Percentiles rank a stretch among this genome's conserved stretches.
Evolutionary conservation across 2,888 invertebrate species (phyloP).

Genomic region (Drosophila neonasuta): DNA sequence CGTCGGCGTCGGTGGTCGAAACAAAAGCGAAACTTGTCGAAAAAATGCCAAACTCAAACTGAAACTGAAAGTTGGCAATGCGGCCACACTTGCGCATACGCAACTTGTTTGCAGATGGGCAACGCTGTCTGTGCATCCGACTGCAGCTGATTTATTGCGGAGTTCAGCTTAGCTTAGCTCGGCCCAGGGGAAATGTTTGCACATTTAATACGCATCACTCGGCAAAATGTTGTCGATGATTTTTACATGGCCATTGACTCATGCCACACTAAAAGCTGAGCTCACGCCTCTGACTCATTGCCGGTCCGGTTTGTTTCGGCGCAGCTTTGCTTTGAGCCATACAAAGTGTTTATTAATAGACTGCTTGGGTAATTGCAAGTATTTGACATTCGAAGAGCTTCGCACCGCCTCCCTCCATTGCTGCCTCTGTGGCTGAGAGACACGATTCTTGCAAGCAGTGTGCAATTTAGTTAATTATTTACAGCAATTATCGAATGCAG

Average conservation of each 20-base stretch:
- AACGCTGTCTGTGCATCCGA: slow-evolving; percentile 51
- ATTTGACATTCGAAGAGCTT: slow-evolving; percentile 61
- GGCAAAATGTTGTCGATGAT: slow-evolving; percentile 35
- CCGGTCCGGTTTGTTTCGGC: neutral
- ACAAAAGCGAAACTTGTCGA: slow-evolving; percentile 22
- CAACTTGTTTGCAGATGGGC: slow-evolving; percentile 29
- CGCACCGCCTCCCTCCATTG: slow-evolving; percentile 7
- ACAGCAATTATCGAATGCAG: slow-evolving; percentile 63
- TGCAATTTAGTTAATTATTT: slow-evolving; percentile 69
- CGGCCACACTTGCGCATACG: slow-evolving; percentile 43
- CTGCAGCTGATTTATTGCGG: slow-evolving; percentile 52
- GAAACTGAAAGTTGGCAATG: slow-evolving; percentile 48
- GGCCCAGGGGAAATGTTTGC: slow-evolving; percentile 18
- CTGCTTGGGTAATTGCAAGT: slow-evolving; percentile 61
- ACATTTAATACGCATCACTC: slow-evolving; percentile 45
- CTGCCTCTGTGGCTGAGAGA: slow-evolving; percentile 8
- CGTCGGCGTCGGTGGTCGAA: slow-evolving; percentile 13
- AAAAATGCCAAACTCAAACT: slow-evolving; percentile 30
- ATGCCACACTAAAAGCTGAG: slow-evolving; percentile 35
- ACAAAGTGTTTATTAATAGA: slow-evolving; percentile 53
- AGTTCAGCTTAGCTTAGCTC: slow-evolving; percentile 5
- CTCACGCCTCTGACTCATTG: slow-evolving; percentile 58
- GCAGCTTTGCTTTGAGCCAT: slow-evolving; percentile 16
- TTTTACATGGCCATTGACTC: slow-evolving; percentile 54
- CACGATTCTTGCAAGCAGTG: slow-evolving; percentile 62